phyloP scores from a whole-genome alignment of 2,888 invertebrate species.

The Nomada fucata region DNA sequence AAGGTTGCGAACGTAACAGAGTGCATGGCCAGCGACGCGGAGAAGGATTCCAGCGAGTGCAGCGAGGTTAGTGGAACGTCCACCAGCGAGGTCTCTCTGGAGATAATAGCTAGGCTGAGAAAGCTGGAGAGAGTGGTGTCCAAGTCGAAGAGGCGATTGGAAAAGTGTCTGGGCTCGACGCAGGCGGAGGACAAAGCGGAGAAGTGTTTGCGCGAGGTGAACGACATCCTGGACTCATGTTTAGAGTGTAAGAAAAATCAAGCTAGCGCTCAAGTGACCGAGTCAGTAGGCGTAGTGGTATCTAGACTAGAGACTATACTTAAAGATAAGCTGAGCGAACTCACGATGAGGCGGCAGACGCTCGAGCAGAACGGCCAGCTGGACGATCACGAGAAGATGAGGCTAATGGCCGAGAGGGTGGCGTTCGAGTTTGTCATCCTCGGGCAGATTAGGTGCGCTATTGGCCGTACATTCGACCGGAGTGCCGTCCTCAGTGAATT shows the following conservation, averaged over 20 bases:
- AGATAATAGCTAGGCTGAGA: constrained; percentile 76
- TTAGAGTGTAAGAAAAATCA: constrained; percentile 78
- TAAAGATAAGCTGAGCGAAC: constrained; percentile 88
- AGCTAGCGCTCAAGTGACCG: constrained; percentile 72
- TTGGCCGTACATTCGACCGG: constrained; percentile 74
- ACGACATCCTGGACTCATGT: constrained; percentile 80
- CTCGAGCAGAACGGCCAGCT: constrained; percentile 89
- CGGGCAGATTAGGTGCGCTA: constrained; percentile 82
- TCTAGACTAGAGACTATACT: constrained; percentile 87
- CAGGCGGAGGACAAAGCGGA: constrained; percentile 81
- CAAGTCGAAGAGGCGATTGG: constrained; percentile 79
- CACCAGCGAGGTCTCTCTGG: constrained; percentile 74
- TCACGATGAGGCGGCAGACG: constrained; percentile 88
- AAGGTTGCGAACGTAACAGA: constrained; percentile 87
- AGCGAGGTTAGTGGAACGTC: constrained; percentile 76
- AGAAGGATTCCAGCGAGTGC: constrained; percentile 81
- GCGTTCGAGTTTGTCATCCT: constrained; percentile 92
- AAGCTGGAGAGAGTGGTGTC: constrained; percentile 78
- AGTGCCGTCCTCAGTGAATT: constrained; percentile 85
- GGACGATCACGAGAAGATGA: constrained; percentile 88
- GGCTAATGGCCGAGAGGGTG: constrained; percentile 91
- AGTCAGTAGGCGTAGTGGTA: constrained; percentile 80
- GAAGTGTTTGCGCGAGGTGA: constrained; percentile 80
- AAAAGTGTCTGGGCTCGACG: constrained; percentile 79
- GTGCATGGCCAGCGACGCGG: constrained; percentile 75